Base-by-base conservation (phyloP, 1,140 invertebrate species). In the Asobara japonica region DNA sequence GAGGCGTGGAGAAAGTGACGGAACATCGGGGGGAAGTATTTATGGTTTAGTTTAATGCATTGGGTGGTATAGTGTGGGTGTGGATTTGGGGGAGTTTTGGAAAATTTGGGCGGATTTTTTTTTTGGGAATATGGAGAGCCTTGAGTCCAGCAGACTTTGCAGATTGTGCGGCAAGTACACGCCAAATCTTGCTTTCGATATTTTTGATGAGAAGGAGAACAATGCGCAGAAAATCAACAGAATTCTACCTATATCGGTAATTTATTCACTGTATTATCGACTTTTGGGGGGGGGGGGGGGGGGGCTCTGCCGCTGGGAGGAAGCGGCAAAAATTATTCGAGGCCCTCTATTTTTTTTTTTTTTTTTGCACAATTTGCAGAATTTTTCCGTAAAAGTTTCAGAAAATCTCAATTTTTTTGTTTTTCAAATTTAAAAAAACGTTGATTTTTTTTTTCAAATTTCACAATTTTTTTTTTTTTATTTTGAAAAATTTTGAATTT, bases 201-300 rank as follows among this genome's bases (percentile, higher is more conserved):
- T 87, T 27, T 87, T 86, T 61, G 84, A 84, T 74, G 77, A 82
- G 67, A 82, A 77, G 10, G 80, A 81, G 27, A 79, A 75, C 33
- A 79, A 85, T 36, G 73, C 81, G 56, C 78, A 78, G 71, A 87
- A 85, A 76, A 86, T 87, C 74, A 84, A 84, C 77, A 73, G 82
- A 11, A 72, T 87, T 61, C 77, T 87, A 11, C 84, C 85, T 33
- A 84, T 87, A 65, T 79, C 80, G 82, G 85, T 87, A 76, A 74
- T n/a, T n/a, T n/a, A n/a, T n/a, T n/a, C n/a, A n/a, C n/a, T n/a
- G n/a, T n/a, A n/a, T n/a, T n/a, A n/a, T n/a, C n/a, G n/a, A n/a
- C n/a, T n/a, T n/a, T n/a, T n/a, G n/a, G n/a, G n/a, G n/a, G n/a
- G n/a, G n/a, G n/a, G n/a, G n/a, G n/a, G n/a, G n/a, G n/a, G n/a